phyloP scores from a whole-genome alignment of 2,113 vertebrate genomes.

The Strix uralensis region DNA sequence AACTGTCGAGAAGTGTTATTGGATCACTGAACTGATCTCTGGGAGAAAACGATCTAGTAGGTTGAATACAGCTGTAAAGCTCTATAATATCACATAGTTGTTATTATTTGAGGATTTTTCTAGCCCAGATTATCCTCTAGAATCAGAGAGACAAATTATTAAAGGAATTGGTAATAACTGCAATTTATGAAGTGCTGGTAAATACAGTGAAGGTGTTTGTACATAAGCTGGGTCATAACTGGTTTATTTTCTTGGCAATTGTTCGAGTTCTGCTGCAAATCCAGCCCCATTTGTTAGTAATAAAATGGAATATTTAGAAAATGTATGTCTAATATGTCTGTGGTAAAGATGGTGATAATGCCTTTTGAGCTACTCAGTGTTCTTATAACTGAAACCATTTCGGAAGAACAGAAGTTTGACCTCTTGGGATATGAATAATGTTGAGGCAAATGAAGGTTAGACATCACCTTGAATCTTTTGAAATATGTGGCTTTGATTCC shows the following conservation, averaged over 20 bases:
- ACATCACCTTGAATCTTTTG: neutral
- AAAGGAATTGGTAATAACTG: neutral
- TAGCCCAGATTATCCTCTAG: neutral
- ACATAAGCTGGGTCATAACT: neutral
- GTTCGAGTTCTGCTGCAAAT: neutral
- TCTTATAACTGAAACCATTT: neutral
- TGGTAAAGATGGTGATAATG: neutral
- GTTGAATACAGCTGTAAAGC: neutral
- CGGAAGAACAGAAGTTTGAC: neutral
- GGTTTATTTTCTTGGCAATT: neutral
- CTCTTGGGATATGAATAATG: neutral
- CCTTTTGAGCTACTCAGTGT: neutral
- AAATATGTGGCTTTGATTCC: neutral
- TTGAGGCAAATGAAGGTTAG: neutral
- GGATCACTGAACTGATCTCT: neutral
- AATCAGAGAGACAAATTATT: neutral
- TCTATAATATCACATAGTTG: neutral
- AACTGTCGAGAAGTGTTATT: neutral
- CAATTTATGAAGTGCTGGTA: neutral
- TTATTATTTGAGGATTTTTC: neutral
- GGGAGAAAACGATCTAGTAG: neutral
- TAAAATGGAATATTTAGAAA: neutral
- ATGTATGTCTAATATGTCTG: neutral
- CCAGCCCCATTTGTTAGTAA: neutral
- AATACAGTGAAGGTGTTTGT: neutral